A percentile compares a stretch with the other conserved stretches of the same genome.
phyloP scores from a whole-genome alignment of 2,113 vertebrate genomes.

The Mastomys natalensis region DNA sequence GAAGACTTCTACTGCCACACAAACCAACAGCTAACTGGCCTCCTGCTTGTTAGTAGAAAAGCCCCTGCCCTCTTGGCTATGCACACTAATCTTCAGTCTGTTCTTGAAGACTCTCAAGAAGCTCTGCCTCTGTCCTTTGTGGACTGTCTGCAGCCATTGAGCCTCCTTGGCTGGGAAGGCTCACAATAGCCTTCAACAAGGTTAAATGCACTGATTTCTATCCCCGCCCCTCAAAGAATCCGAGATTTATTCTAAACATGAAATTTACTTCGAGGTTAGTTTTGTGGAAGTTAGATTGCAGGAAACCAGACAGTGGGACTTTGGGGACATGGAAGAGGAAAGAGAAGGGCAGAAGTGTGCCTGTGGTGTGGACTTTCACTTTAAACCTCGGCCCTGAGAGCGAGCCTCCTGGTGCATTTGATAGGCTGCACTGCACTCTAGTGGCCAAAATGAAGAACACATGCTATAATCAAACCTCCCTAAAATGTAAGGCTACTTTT shows the following conservation, averaged over 20 bases:
- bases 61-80: background rate
- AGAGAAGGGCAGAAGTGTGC: accelerated
- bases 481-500: background rate
- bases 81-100: background rate
- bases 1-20: background rate
- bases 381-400: accelerated
- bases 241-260: background rate
- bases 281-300: background rate
- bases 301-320: background rate
- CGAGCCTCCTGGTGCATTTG: background rate
- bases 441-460: background rate
- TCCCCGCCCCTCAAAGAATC: background rate
- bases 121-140: accelerated
- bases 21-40: too few species aligned
- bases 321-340: background rate
- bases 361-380: accelerated
- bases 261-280: background rate
- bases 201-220: background rate
- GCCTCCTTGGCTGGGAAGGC: accelerated
- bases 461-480: background rate
- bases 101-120: background rate
- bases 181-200: background rate
- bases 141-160: too few species aligned
- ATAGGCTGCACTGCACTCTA: slow-evolving; percentile 69
- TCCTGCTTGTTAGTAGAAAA: background rate